Evolutionary conservation across 1,140 invertebrate species (phyloP).

Genomic region (Drosophila saltans): DNA sequence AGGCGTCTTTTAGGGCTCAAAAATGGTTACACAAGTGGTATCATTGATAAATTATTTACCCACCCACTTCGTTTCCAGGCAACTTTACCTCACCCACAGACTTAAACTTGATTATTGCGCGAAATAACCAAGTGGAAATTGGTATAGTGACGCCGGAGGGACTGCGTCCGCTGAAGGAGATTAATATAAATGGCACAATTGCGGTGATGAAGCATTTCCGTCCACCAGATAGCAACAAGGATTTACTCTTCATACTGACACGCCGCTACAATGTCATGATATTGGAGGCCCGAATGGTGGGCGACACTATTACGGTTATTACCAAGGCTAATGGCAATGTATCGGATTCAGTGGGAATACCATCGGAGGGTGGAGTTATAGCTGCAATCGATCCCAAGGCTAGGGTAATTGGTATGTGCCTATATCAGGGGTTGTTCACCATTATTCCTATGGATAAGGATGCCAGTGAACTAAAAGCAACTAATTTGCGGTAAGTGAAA

Average conservation of each 20-base stretch:
- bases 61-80: slow-evolving; percentile 85
- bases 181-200: slow-evolving; percentile 97
- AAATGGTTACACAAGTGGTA: slow-evolving; percentile 26
- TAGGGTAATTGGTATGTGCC: slow-evolving; percentile 95
- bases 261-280: slow-evolving; percentile 98
- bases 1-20: background rate
- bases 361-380: slow-evolving; percentile 96
- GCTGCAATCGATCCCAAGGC: slow-evolving; percentile 98
- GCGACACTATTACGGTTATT: slow-evolving; percentile 94
- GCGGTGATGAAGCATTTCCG: slow-evolving; percentile 97
- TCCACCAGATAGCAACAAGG: slow-evolving; percentile 95
- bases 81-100: slow-evolving; percentile 98
- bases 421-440: slow-evolving; percentile 99
- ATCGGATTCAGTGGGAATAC: slow-evolving; percentile 93
- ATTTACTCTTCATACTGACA: slow-evolving; percentile 97
- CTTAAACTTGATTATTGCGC: slow-evolving; percentile 97
- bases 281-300: slow-evolving; percentile 92
- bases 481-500: slow-evolving; percentile 90
- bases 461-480: slow-evolving; percentile 96
- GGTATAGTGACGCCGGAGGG: slow-evolving; percentile 98
- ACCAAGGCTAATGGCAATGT: slow-evolving; percentile 99
- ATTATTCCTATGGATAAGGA: slow-evolving; percentile 97
- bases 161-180: slow-evolving; percentile 96
- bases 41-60: slow-evolving; percentile 8
- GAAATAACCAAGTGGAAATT: slow-evolving; percentile 97